Conservation (phyloP, 2,888 invertebrate genomes). For the Drosophila hamatofila region DNA sequence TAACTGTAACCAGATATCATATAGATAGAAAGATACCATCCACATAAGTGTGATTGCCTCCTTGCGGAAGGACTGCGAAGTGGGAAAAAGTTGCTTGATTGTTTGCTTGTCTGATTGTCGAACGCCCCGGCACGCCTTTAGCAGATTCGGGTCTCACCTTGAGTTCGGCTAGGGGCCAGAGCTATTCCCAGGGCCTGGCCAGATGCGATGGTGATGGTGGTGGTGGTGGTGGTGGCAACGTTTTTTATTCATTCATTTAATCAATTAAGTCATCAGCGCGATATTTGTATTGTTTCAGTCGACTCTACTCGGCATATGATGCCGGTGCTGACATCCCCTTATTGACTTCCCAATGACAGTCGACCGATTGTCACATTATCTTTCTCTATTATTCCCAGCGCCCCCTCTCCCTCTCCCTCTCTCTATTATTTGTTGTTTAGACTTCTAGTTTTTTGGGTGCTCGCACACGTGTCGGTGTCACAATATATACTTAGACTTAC, state of each 20-base stretch:
- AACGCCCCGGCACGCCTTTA: conserved; percentile 34
- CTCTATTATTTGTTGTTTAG: conserved; percentile 21
- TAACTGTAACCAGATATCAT: conserved; percentile 52
- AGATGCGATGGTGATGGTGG: conserved; percentile 29
- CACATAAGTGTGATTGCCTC: conserved; percentile 48
- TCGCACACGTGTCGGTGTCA: conserved; percentile 54
- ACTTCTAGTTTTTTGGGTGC: conserved; percentile 30
- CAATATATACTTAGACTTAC: conserved; percentile 14
- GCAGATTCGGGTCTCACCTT: conserved; percentile 48
- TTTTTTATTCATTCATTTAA: conserved; percentile 83
- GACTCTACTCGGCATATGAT: conserved; percentile 14
- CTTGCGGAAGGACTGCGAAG: conserved; percentile 3
- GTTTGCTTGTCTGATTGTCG: conserved; percentile 70
- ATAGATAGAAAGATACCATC: background rate
- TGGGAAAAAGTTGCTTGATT: conserved; percentile 60
- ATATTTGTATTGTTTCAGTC: conserved; percentile 65
- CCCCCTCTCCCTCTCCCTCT: too few species aligned
- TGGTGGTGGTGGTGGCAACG: conserved; percentile 33
- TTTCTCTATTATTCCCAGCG: conserved; percentile 53
- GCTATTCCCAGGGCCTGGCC: conserved; percentile 40
- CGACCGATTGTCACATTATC: conserved; percentile 74
- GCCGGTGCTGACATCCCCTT: conserved; percentile 50
- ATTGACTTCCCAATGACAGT: conserved; percentile 70
- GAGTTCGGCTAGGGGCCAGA: conserved; percentile 24
- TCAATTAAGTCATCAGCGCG: conserved; percentile 82